Base-by-base conservation (phyloP, 2,797 vertebrate species). In the Tadarida brasiliensis region DNA sequence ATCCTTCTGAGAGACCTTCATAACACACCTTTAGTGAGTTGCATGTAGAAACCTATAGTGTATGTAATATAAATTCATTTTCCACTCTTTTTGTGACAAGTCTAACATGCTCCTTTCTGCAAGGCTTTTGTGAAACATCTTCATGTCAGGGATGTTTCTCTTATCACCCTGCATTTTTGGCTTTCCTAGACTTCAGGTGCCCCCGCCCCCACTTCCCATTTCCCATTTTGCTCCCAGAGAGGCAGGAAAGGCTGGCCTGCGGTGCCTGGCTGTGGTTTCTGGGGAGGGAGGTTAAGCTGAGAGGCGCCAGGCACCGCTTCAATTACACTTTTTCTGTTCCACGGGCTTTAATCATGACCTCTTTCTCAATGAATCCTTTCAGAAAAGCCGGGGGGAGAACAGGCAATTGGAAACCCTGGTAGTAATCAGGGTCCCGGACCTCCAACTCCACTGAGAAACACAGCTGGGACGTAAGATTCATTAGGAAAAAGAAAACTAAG, bases 301-400 rank as follows among this genome's bases (percentile, higher is more conserved):
- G 67, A 97, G 97, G 96, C 95, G 83, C 97, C 97, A 95, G 95
- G 77, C 93, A 71, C 90, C 47, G 94, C 87, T 98, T 98, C 97
- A 97, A 97, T 97, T 98, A 97, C 96, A 96, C 82, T 85, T 91
- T 39, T 56, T 88, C 96, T 91, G 96, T 98, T 98, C 94, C 93
- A 94, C 95, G n/a, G 93, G 97, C 97, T 98, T 98, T 98, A 98
- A 98, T 98, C 98, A 98, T 92, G 96, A 96, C 96, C 51, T 96
- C 97, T 86, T 94, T 97, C 95, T 96, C 97, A 93, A 97, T 96
- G 93, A 96, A 63, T 97, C 84, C 97, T 97, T 98, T 97, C 97
- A 96, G 63, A 87, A 95, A 94, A 92, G 89, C 94, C 47, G 61
- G 84, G 80, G 90, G 94, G 81, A 93, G 94, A 97, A 96, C 33